A percentile compares a stretch with the other conserved stretches of the same genome.
Conservation (phyloP, 2,797 vertebrate species). For the Astyanax mexicanus region DNA sequence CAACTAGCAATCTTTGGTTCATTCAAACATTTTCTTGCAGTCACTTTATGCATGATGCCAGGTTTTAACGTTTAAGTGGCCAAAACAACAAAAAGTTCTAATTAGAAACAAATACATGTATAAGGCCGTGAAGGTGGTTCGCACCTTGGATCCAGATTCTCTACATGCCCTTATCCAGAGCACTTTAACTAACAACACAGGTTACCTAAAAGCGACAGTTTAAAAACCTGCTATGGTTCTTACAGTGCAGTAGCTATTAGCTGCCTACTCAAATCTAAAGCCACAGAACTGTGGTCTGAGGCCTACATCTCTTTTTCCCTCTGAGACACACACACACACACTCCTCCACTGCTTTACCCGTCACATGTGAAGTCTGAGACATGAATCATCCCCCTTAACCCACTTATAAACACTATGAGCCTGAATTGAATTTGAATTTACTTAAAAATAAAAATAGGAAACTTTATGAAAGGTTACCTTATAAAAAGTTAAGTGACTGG, state of each 20-base stretch:
- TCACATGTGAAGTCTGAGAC: not conserved
- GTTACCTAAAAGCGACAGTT: not conserved
- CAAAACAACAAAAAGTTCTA: no score
- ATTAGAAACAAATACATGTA: not conserved
- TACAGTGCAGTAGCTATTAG: not conserved
- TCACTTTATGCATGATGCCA: not conserved
- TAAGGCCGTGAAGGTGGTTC: no score
- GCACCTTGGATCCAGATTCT: not conserved
- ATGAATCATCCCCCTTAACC: no score
- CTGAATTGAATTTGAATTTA: no score
- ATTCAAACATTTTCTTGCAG: not conserved
- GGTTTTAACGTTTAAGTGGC: not conserved
- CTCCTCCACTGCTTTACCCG: not conserved
- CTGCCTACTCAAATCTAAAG: not conserved
- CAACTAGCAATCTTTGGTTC: not conserved
- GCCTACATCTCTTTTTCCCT: not conserved
- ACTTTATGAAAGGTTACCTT: no score
- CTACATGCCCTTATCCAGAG: not conserved
- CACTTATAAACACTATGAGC: no score
- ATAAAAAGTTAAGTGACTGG: no score
- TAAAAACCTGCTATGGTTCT: not conserved
- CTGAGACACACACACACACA: conserved; percentile 32
- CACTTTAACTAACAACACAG: not conserved
- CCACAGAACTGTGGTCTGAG: not conserved
- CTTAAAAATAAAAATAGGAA: no score